phyloP scores from a whole-genome alignment of 2,113 vertebrate species.

The Sakesphorus luctuosus region DNA sequence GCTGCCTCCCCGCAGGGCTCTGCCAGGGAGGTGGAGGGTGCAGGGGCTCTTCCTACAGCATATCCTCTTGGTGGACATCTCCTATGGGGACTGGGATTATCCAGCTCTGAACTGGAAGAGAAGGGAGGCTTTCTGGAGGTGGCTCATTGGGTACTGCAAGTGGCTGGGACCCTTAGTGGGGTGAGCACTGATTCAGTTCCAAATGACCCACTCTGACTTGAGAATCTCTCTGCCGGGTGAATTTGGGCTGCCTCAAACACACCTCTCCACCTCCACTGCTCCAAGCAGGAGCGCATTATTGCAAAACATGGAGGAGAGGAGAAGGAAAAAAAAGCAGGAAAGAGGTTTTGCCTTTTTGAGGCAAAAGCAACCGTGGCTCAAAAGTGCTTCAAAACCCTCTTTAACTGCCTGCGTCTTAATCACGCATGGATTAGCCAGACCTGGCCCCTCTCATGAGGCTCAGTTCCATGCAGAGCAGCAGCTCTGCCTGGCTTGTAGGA shows the following conservation, averaged over 20 bases:
- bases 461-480: background rate
- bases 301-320: rapidly evolving
- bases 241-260: background rate
- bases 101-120: background rate
- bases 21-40: rapidly evolving
- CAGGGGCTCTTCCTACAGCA: background rate
- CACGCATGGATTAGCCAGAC: rapidly evolving
- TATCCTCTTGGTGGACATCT: rapidly evolving
- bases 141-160: rapidly evolving
- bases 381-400: background rate
- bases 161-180: background rate
- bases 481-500: rapidly evolving
- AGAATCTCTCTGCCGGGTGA: background rate
- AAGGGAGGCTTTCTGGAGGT: background rate
- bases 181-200: rapidly evolving
- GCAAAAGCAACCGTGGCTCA: background rate
- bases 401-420: rapidly evolving
- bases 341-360: background rate
- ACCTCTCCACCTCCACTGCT: background rate
- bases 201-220: background rate
- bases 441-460: background rate
- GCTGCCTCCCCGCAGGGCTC: background rate
- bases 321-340: background rate
- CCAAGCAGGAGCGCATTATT: rapidly evolving
- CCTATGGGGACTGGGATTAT: rapidly evolving